Conservation (phyloP, 2,113 vertebrate genomes). For the Cygnus atratus region DNA sequence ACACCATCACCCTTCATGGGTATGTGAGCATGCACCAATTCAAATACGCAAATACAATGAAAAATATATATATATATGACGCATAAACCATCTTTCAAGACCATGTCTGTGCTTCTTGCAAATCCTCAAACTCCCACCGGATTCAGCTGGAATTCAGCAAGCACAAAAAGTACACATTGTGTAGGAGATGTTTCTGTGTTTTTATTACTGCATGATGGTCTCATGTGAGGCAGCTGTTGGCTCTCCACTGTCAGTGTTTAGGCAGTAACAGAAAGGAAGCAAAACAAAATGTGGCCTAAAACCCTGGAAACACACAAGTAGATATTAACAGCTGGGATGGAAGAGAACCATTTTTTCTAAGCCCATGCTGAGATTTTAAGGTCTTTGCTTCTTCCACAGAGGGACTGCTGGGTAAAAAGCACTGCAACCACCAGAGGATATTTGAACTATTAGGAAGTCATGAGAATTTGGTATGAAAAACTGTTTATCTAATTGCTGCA, state of each 20-base stretch:
- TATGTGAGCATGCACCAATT: fast-evolving
- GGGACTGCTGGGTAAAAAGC: background rate
- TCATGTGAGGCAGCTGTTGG: background rate
- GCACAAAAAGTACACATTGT: background rate
- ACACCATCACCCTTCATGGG: background rate
- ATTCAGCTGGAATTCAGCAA: background rate
- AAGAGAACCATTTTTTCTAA: background rate
- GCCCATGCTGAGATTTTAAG: background rate
- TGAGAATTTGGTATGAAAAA: background rate
- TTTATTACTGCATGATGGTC: background rate
- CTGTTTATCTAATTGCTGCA: background rate
- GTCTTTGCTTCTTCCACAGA: background rate
- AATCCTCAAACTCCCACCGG: background rate
- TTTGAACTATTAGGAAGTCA: slow-evolving; percentile 4
- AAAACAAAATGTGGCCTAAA: background rate
- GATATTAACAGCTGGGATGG: background rate
- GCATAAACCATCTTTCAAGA: background rate
- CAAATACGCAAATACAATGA: background rate
- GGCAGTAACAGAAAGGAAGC: background rate
- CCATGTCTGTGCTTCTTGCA: background rate
- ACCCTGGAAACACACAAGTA: background rate
- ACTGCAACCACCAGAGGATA: background rate
- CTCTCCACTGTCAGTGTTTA: background rate
- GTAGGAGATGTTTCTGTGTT: background rate
- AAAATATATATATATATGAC: background rate